Base-by-base conservation (phyloP, 1,140 invertebrate genomes). In the Cyclina sinensis region DNA sequence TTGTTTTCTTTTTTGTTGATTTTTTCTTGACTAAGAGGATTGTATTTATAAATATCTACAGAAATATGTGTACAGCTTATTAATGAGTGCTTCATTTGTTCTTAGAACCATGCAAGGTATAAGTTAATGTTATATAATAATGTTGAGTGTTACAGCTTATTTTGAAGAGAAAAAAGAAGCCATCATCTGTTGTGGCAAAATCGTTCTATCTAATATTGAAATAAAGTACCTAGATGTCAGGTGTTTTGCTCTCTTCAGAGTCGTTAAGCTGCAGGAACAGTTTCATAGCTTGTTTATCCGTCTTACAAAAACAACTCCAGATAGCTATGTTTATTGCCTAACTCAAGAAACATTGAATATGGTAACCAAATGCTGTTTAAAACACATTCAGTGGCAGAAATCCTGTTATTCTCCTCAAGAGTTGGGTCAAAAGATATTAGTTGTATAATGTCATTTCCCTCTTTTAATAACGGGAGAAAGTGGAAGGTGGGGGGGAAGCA, bases 271-370 rank as follows among this genome's bases (percentile, higher is more conserved):
- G 24, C n/a, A 27, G 57, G 24, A 62, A 62, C 57, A 24, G 24
- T 62, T 27, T 62, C 57, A 27, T 62, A 62, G 57, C 57, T 27
- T 62, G 57, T 62, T 62, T 62, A 62, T 62, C n/a, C n/a, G n/a
- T n/a, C 57, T 27, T 62, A 4, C n/a, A 27, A 27, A 62, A 62
- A 27, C 57, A n/a, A n/a, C n/a, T n/a, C 57, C 27, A n/a, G 57
- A 62, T 62, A 62, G 18, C 24, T 27, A 62, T 43, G 1, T 62
- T 62, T 62, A 62, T 62, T 1, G 57, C 57, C 57, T 27, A n/a
- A 24, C n/a, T n/a, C 27, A 4, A 62, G 24, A 4, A 27, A 62
- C 57, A 27, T 0, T 27, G 24, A 62, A 21, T n/a, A n/a, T n/a
- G n/a, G n/a, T n/a, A n/a, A n/a, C n/a, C n/a, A n/a, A n/a, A n/a